phyloP scores from a whole-genome alignment of 2,113 vertebrate species.

The Ochotona curzoniae region DNA sequence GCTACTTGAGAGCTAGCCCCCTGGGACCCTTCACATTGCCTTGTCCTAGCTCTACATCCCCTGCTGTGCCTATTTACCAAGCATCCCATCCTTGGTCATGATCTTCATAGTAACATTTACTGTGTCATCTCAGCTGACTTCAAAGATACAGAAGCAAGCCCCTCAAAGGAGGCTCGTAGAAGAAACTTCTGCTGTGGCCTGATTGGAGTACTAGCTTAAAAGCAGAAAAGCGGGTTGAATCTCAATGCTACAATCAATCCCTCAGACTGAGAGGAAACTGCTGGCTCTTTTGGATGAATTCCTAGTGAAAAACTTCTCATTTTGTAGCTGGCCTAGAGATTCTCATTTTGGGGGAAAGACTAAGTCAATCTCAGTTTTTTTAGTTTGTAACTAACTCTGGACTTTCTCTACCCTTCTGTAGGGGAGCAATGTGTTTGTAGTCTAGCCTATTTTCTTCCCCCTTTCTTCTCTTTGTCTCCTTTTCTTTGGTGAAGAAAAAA shows the following conservation, averaged over 20 bases:
- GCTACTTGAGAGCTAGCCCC: not conserved
- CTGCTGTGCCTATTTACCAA: not conserved
- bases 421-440: not conserved
- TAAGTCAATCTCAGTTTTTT: not conserved
- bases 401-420: not conserved
- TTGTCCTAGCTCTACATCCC: not conserved
- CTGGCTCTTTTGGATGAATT: constrained; percentile 32
- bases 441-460: not conserved
- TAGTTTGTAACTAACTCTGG: not conserved
- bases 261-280: constrained; percentile 19
- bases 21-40: not conserved
- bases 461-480: not conserved
- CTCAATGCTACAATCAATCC: not conserved
- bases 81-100: not conserved
- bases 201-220: not conserved
- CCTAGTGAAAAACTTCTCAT: constrained; percentile 56
- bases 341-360: constrained; percentile 55
- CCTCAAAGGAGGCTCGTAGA: not conserved
- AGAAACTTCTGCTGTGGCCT: not conserved
- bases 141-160: not conserved
- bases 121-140: not conserved
- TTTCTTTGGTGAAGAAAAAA: not conserved
- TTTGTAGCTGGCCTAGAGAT: constrained; percentile 37
- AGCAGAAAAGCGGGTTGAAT: constrained; percentile 26
- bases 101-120: not conserved